A percentile compares a stretch with the other conserved stretches of the same genome.
Conservation (phyloP, 2,113 vertebrate species). For the Apodemus sylvaticus region DNA sequence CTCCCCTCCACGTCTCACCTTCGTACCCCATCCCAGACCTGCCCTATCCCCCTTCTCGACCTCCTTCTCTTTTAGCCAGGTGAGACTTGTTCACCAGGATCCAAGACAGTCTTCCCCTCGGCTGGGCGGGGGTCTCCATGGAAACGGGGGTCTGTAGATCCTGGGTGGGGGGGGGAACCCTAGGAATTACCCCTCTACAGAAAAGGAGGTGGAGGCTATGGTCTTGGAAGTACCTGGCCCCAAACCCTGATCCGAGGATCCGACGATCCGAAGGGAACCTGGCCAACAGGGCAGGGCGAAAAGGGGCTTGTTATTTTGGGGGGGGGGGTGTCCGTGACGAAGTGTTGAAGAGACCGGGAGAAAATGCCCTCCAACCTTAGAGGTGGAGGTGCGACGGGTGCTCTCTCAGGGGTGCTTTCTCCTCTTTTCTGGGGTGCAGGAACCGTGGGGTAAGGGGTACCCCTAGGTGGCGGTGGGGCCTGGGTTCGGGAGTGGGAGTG, state of each 20-base stretch:
- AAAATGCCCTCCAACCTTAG: constrained; percentile 72
- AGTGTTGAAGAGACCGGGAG: constrained; percentile 70
- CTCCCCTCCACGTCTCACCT: constrained; percentile 79
- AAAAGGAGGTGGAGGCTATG: constrained; percentile 63
- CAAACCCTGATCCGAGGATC: constrained; percentile 36
- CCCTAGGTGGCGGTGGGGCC: constrained; percentile 77
- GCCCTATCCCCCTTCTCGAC: constrained; percentile 56
- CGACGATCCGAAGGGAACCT: constrained; percentile 62
- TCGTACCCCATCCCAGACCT: constrained; percentile 70
- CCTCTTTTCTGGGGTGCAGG: constrained; percentile 60
- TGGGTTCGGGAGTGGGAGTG: constrained; percentile 79
- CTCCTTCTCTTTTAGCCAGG: constrained; percentile 76
- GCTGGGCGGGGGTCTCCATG: constrained; percentile 82
- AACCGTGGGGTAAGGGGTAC: constrained; percentile 74
- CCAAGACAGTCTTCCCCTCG: constrained; percentile 64
- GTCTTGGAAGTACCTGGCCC: constrained; percentile 69
- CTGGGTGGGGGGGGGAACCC: constrained; percentile 43
- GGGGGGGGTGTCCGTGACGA: constrained; percentile 52
- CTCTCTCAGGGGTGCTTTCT: constrained; percentile 62
- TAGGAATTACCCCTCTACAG: constrained; percentile 72
- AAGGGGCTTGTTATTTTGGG: constrained; percentile 60
- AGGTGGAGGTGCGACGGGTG: constrained; percentile 70
- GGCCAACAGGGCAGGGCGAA: constrained; percentile 66
- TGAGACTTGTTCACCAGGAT: constrained; percentile 77
- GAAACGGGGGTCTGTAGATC: constrained; percentile 77